Evolutionary conservation across 92 coral and sea anemone genomes (phyloP), one percentile per base, ranked within the genome.

Genomic region (Ricordea florida): DNA sequence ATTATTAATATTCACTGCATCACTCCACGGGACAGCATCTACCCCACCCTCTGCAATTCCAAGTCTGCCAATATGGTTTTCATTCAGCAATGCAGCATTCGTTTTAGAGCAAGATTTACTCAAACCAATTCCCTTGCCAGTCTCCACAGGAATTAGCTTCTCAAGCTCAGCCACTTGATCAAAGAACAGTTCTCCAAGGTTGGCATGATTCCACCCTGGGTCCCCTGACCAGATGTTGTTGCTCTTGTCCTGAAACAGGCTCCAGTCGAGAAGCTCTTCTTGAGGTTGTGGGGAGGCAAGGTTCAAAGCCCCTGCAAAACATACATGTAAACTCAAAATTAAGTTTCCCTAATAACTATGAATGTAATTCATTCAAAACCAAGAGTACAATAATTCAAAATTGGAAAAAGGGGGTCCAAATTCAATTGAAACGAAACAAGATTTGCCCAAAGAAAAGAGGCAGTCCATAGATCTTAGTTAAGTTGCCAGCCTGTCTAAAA

Each of bases 151-250:
- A 14, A 59, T 73, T 22, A 73, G 20, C 59, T 73, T 83, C 70
- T 91, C 97, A 23, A 91, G 90, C 46, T 91, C 97, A 30, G 97
- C 97, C 45, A 91, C 97, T 57, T 91, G 93, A 62, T 91, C 97
- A 76, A 91, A 91, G 75, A 91, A 90, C 27, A 63, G 87, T 45
- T 84, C 86, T 61, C 89, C 85, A 31, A 34, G 82, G 11, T 53
- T 58, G 31, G 56, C 46, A 42, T 69, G 85, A 41, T 80, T 67
- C 75, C 71, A 81, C 27, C 56, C 75, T 18, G 69, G 44, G 64
- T 69, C 80, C 35, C 29, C 76, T 52, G 79, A 72, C 68, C 85
- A 44, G 50, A 74, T 34, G 65, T 35, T 46, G 44, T 47, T 45
- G 2, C 31, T 60, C 5, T 67, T 42, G 64, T 76, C 82, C 30